A percentile compares a stretch with the other conserved stretches of the same genome.
Conservation (phyloP, 2,888 invertebrate species). For the Hymenopus coronatus region DNA sequence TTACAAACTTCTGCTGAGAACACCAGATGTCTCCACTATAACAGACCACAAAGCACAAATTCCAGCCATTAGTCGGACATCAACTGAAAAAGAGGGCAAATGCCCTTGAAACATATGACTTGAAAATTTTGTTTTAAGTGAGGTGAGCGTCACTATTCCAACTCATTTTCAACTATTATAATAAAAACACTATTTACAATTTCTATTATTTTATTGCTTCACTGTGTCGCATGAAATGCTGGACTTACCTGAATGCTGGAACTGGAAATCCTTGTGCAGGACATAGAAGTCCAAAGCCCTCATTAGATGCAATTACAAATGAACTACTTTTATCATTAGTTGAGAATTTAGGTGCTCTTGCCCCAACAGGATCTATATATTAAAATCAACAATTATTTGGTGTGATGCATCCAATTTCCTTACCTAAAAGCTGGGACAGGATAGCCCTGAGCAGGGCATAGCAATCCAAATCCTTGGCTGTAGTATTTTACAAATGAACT, state of each 20-base stretch:
- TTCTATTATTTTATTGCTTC: no score
- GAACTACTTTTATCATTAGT: constrained; percentile 55
- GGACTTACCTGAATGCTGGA: constrained; percentile 25
- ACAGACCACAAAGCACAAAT: no score
- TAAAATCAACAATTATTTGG: background rate
- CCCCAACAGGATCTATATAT: constrained; percentile 63
- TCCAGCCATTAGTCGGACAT: no score
- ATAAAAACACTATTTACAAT: no score
- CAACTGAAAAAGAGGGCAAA: no score
- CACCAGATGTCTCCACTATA: no score
- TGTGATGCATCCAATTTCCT: background rate
- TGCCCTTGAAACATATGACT: no score
- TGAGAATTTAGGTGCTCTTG: constrained; percentile 65
- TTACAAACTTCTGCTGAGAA: no score
- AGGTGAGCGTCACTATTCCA: no score
- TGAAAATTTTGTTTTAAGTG: no score
- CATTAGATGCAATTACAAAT: constrained; percentile 44
- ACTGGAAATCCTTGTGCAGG: constrained; percentile 46
- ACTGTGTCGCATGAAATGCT: background rate
- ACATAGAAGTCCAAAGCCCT: constrained; percentile 48
- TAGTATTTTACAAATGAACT: constrained; percentile 51
- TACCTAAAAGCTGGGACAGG: constrained; percentile 62
- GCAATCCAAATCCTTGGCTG: constrained; percentile 54
- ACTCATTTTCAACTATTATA: no score
- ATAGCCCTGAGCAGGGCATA: constrained; percentile 69